phyloP scores from a whole-genome alignment of 2,113 vertebrate genomes.

The Isichthys henryi region DNA sequence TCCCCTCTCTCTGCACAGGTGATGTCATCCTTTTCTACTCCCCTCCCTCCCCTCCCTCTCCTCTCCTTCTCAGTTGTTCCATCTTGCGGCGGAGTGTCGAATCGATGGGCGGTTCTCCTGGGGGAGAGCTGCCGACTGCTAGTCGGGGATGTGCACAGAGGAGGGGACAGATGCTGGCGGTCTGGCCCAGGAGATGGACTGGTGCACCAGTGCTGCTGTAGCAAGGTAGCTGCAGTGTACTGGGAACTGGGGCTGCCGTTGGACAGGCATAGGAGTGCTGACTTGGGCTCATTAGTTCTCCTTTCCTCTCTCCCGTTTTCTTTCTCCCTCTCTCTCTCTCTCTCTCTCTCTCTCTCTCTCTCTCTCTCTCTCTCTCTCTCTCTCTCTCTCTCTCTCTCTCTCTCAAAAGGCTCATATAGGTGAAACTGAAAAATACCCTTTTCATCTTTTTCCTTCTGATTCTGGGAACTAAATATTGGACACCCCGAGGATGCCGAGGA shows the following conservation, averaged over 20 bases:
- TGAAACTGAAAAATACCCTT: background rate
- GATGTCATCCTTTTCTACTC: conserved; percentile 82
- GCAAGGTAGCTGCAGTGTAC: background rate
- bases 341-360: background rate
- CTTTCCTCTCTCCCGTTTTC: background rate
- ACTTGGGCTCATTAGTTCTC: background rate
- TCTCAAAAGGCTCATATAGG: background rate
- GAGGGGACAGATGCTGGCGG: conserved; percentile 21
- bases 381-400: background rate
- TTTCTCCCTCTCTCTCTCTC: background rate
- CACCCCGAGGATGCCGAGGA: background rate
- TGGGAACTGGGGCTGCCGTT: background rate
- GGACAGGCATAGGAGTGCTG: background rate
- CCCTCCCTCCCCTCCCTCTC: conserved; percentile 67
- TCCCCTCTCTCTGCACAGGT: conserved; percentile 68
- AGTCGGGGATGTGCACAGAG: conserved; percentile 14
- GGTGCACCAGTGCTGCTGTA: background rate
- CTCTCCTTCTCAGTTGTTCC: conserved; percentile 78
- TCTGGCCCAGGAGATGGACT: conserved; percentile 54
- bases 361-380: background rate
- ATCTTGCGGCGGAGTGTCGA: conserved; percentile 78
- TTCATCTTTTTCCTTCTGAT: background rate
- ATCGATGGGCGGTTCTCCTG: conserved; percentile 76
- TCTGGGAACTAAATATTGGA: background rate
- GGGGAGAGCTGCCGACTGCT: conserved; percentile 63